Percentiles rank a stretch among this genome's conserved stretches.
phyloP scores from a whole-genome alignment of 2,797 vertebrate species.

The Babyrousa celebensis region DNA sequence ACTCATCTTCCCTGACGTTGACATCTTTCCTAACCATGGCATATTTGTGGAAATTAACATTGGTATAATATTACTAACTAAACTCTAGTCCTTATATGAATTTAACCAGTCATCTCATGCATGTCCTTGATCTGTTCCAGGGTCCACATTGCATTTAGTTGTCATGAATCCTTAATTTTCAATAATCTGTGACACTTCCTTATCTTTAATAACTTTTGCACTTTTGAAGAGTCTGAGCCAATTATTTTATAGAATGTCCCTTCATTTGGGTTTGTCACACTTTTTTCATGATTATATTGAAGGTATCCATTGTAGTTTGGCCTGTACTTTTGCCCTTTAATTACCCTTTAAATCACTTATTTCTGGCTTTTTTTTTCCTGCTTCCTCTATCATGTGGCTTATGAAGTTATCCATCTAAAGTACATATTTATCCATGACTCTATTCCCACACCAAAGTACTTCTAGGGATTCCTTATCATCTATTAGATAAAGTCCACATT shows the following conservation, averaged over 20 bases:
- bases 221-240: not conserved
- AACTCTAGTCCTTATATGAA: not conserved
- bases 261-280: not conserved
- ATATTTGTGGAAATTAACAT: not conserved
- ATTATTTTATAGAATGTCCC: not conserved
- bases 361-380: not conserved
- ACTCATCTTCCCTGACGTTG: not conserved
- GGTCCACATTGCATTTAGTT: not conserved
- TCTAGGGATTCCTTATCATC: not conserved
- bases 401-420: constrained; percentile 19
- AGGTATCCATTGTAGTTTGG: not conserved
- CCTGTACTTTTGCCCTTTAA: not conserved
- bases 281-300: not conserved
- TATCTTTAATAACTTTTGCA: not conserved
- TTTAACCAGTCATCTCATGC: not conserved
- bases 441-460: not conserved
- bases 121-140: not conserved
- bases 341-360: not conserved
- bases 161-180: constrained; percentile 34
- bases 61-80: not conserved
- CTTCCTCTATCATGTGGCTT: not conserved
- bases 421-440: not conserved
- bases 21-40: not conserved
- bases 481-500: not conserved
- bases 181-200: not conserved